Conservation (phyloP, 2,797 vertebrate species). For the Uromys caudimaculatus region DNA sequence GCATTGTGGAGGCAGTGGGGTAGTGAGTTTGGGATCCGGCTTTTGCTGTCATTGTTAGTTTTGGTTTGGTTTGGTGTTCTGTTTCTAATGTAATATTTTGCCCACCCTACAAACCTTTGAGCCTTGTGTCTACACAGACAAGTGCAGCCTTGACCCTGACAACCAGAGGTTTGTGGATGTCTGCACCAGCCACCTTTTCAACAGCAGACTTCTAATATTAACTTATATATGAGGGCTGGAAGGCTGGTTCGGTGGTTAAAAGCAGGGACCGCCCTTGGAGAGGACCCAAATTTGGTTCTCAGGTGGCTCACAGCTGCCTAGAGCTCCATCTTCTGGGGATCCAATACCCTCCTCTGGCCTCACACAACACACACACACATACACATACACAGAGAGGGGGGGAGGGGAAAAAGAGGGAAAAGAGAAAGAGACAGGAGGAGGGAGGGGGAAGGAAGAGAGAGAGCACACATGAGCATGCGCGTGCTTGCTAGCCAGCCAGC, state of each 20-base stretch:
- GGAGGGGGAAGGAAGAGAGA: too few relatives aligned
- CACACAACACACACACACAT: neutral
- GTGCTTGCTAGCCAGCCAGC: too few relatives aligned
- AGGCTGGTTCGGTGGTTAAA: neutral
- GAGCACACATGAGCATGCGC: too few relatives aligned
- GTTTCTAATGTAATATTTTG: neutral
- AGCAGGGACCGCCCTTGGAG: neutral
- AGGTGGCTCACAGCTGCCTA: neutral
- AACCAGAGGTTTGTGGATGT: neutral
- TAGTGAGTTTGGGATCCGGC: neutral
- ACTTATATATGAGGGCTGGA: neutral
- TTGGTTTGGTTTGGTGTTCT: neutral
- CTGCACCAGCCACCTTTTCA: rapidly evolving
- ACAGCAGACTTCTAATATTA: neutral
- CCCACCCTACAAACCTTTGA: neutral
- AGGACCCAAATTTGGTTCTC: neutral
- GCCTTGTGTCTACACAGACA: neutral
- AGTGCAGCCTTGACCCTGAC: neutral
- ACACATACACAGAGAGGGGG: neutral
- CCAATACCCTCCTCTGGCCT: neutral
- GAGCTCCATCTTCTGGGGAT: neutral
- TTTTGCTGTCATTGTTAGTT: neutral
- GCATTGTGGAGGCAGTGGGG: too few relatives aligned
- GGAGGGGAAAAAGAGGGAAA: too few relatives aligned
- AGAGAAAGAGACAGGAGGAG: too few relatives aligned